phyloP scores from a whole-genome alignment of 2,888 invertebrate species.

The Agrotis exclamationis region DNA sequence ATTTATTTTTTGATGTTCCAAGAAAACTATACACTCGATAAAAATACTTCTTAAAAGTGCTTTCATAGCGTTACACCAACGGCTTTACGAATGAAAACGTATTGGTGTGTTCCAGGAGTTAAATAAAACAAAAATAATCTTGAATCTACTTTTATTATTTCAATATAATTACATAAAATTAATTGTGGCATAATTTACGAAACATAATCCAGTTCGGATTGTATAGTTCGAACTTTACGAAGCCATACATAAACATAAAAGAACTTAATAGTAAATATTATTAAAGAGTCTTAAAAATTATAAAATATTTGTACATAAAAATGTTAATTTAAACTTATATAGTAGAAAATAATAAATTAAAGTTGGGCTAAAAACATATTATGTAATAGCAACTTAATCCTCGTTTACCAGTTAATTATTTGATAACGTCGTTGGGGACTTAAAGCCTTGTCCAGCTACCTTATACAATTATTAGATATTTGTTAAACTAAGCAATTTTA shows the following conservation, averaged over 20 bases:
- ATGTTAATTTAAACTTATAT: constrained; percentile 58
- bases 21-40: no score
- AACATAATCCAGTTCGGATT: constrained; percentile 15
- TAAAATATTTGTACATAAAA: constrained; percentile 45
- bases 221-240: background rate
- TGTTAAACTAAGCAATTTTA: background rate
- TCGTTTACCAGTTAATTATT: constrained; percentile 1
- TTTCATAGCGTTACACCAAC: no score
- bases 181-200: constrained; percentile 19
- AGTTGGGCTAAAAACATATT: constrained; percentile 22
- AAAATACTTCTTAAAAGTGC: no score
- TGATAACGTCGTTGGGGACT: background rate
- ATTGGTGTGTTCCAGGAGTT: no score
- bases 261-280: constrained; percentile 17
- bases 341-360: constrained; percentile 45
- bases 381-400: constrained; percentile 17
- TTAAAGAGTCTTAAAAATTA: constrained; percentile 36
- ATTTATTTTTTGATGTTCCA: no score
- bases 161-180: constrained; percentile 37
- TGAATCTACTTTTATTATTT: constrained; percentile 33
- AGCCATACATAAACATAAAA: constrained; percentile 24
- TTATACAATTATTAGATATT: background rate
- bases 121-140: constrained; percentile 30
- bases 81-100: no score
- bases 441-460: constrained; percentile 22